Percentiles rank a stretch among this genome's conserved stretches.
phyloP scores from a whole-genome alignment of 1,140 invertebrate species.

The Laupala kohalensis region DNA sequence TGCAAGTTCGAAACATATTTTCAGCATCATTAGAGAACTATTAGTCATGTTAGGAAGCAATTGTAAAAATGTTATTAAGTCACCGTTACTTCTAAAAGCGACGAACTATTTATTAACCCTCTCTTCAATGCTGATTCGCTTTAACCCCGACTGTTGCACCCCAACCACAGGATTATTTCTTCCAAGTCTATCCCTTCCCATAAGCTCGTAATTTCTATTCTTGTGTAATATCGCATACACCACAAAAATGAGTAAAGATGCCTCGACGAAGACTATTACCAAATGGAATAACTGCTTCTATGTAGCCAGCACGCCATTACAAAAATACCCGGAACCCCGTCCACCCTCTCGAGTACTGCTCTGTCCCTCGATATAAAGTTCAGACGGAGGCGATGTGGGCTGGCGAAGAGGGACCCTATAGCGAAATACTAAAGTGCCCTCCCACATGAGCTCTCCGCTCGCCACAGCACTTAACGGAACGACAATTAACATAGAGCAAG shows the following conservation, averaged over 20 bases:
- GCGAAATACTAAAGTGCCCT: not conserved
- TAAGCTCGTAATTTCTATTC: not conserved
- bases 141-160: too few species aligned
- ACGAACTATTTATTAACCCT: too few species aligned
- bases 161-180: too few species aligned
- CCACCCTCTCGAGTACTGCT: too few species aligned
- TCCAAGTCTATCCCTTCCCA: too few species aligned
- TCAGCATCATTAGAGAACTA: too few species aligned
- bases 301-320: not conserved
- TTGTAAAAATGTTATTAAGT: too few species aligned
- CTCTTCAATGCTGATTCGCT: too few species aligned
- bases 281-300: not conserved
- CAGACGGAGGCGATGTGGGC: not conserved
- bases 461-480: not conserved
- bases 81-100: too few species aligned
- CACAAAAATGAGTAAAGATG: not conserved
- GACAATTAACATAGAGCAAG: not conserved
- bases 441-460: not conserved
- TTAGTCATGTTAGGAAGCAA: too few species aligned
- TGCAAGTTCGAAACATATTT: too few species aligned
- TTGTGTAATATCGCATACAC: not conserved
- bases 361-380: not conserved
- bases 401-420: not conserved
- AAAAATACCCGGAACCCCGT: not conserved
- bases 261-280: not conserved